Conservation (phyloP, 30 jellyfish, hydroid and myxozoan genomes). For the Cassiopea andromeda region DNA sequence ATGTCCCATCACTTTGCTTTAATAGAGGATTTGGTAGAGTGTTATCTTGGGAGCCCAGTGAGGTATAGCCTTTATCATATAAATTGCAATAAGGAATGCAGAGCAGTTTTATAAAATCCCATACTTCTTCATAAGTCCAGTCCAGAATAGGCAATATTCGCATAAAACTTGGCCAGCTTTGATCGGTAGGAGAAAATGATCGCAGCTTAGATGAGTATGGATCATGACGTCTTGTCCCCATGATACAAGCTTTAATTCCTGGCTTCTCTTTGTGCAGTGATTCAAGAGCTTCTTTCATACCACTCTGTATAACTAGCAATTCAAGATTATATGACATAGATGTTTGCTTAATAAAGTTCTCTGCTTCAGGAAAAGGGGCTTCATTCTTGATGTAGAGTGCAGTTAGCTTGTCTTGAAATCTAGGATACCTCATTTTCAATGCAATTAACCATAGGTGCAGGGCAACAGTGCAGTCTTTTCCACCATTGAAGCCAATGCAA, state of each 20-base stretch:
- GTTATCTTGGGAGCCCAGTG: constrained; percentile 84
- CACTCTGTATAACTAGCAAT: constrained; percentile 71
- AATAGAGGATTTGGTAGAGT: constrained; percentile 82
- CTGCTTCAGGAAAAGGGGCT: constrained; percentile 91
- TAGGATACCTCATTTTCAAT: constrained; percentile 64
- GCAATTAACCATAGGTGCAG: constrained; percentile 86
- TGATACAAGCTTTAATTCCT: constrained; percentile 79
- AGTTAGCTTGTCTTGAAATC: constrained; percentile 51
- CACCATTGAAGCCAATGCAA: constrained; percentile 98
- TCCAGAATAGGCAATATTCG: constrained; percentile 92
- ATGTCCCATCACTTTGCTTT: constrained; percentile 76
- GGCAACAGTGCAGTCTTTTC: constrained; percentile 96
- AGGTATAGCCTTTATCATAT: constrained; percentile 94
- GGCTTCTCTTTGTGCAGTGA: constrained; percentile 69
- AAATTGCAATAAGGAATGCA: constrained; percentile 83
- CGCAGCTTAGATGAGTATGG: constrained; percentile 87
- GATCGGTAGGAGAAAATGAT: constrained; percentile 88
- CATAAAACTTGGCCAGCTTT: constrained; percentile 93
- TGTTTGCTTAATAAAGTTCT: constrained; percentile 73
- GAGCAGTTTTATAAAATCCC: constrained; percentile 76
- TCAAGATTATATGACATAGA: constrained; percentile 60
- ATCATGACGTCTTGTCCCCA: constrained; percentile 99
- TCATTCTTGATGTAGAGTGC: constrained; percentile 79
- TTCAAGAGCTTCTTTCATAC: constrained; percentile 84
- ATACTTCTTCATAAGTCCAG: constrained; percentile 94